phyloP scores from a whole-genome alignment of 2,888 invertebrate genomes.

The Choristoneura rosaceana region DNA sequence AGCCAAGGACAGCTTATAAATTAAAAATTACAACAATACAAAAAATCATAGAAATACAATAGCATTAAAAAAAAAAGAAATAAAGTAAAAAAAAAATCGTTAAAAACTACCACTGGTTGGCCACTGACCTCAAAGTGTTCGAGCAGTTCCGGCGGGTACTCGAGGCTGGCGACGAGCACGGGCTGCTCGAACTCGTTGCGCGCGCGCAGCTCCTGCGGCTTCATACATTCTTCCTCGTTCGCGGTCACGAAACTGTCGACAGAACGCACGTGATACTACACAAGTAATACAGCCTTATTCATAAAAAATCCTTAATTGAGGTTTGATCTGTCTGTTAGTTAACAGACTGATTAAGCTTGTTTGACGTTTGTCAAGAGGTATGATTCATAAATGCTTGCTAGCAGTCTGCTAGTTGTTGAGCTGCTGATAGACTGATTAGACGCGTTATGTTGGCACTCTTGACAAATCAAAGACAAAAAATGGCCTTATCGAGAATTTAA shows the following conservation, averaged over 20 bases:
- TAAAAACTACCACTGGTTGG: neutral
- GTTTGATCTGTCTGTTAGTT: no score
- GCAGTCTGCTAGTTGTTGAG: no score
- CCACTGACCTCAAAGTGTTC: slow-evolving; percentile 62
- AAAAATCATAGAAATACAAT: neutral
- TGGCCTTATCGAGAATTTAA: no score
- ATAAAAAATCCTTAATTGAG: no score
- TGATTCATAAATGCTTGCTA: no score
- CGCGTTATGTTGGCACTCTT: no score
- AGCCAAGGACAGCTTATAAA: no score
- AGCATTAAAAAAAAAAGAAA: neutral
- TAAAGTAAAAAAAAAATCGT: neutral
- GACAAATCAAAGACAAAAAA: no score
- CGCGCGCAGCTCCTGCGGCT: slow-evolving; percentile 56
- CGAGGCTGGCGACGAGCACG: slow-evolving; percentile 55
- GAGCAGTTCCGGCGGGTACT: slow-evolving; percentile 52
- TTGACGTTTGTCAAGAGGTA: no score
- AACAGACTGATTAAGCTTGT: no score
- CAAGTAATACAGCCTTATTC: no score
- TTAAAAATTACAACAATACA: neutral
- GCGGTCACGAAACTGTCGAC: slow-evolving; percentile 62
- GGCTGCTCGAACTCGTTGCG: slow-evolving; percentile 66
- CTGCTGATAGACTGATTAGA: no score
- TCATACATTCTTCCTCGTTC: slow-evolving; percentile 42
- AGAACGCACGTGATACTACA: neutral